Conservation (phyloP, 2,888 invertebrate species). For the Platycheirus albimanus region DNA sequence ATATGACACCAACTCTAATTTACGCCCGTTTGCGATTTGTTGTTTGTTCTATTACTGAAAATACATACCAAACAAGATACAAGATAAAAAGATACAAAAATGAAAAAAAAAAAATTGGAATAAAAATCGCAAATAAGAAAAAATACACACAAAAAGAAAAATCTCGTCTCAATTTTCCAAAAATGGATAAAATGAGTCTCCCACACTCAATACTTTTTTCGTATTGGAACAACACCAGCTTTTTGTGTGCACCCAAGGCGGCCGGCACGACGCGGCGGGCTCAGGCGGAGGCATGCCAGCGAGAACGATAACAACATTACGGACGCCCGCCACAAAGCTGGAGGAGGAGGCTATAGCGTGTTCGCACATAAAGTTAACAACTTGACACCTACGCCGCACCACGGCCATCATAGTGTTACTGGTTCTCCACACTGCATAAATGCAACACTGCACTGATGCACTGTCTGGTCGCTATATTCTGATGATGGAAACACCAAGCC, state of each 20-base stretch:
- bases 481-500: not conserved
- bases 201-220: constrained; percentile 56
- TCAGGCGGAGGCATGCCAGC: not conserved
- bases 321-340: constrained; percentile 14
- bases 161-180: constrained; percentile 65
- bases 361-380: constrained; percentile 71
- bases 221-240: constrained; percentile 17
- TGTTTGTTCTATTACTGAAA: constrained; percentile 54
- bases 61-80: constrained; percentile 31
- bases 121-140: constrained; percentile 17
- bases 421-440: constrained; percentile 40
- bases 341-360: constrained; percentile 44
- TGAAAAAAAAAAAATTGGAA: constrained; percentile 13
- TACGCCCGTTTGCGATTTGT: constrained; percentile 51
- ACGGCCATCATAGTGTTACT: constrained; percentile 24
- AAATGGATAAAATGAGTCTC: constrained; percentile 71
- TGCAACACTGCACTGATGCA: constrained; percentile 42
- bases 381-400: constrained; percentile 68
- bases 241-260: constrained; percentile 42
- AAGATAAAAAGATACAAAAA: not conserved
- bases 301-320: constrained; percentile 6
- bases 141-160: constrained; percentile 29
- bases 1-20: constrained; percentile 68
- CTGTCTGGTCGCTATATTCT: not conserved
- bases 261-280: too few relatives aligned